Evolutionary conservation across 2,888 invertebrate species (phyloP).

Genomic region (Calliphora vomitoria): DNA sequence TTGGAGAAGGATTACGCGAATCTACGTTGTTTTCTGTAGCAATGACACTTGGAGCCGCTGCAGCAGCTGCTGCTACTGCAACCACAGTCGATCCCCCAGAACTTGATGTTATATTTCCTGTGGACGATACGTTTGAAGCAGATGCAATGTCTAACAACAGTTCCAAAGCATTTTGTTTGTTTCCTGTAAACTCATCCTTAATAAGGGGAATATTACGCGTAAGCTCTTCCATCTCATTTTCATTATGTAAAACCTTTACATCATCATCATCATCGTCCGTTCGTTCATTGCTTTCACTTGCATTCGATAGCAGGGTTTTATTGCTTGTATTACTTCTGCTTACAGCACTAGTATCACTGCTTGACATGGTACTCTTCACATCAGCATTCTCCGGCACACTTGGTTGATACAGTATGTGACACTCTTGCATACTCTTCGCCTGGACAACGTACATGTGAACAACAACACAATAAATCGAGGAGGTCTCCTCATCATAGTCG

Average conservation of each 20-base stretch:
- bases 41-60: slow-evolving; percentile 77
- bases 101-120: slow-evolving; percentile 65
- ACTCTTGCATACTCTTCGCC: slow-evolving; percentile 94
- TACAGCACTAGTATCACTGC: slow-evolving; percentile 71
- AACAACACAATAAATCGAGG: slow-evolving; percentile 86
- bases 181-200: slow-evolving; percentile 75
- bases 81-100: slow-evolving; percentile 75
- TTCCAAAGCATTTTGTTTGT: slow-evolving; percentile 76
- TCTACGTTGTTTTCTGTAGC: slow-evolving; percentile 66
- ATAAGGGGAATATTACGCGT: slow-evolving; percentile 63
- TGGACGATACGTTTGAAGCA: slow-evolving; percentile 33
- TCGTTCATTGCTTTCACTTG: slow-evolving; percentile 52
- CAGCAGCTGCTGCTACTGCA: slow-evolving; percentile 77
- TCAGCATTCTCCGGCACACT: slow-evolving; percentile 81
- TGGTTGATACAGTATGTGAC: slow-evolving; percentile 87
- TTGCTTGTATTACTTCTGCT: slow-evolving; percentile 42
- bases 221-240: slow-evolving; percentile 54
- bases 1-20: slow-evolving; percentile 79
- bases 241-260: slow-evolving; percentile 57
- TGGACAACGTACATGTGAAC: slow-evolving; percentile 91
- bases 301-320: slow-evolving; percentile 26
- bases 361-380: slow-evolving; percentile 78
- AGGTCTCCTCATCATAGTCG: slow-evolving; percentile 86
- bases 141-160: slow-evolving; percentile 78
- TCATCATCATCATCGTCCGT: slow-evolving; percentile 57